These are phyloP conservation scores for Aegithalos caudatus DNA, from an alignment of 2,113 vertebrate genomes.

Conservation along the genomic window DNA sequence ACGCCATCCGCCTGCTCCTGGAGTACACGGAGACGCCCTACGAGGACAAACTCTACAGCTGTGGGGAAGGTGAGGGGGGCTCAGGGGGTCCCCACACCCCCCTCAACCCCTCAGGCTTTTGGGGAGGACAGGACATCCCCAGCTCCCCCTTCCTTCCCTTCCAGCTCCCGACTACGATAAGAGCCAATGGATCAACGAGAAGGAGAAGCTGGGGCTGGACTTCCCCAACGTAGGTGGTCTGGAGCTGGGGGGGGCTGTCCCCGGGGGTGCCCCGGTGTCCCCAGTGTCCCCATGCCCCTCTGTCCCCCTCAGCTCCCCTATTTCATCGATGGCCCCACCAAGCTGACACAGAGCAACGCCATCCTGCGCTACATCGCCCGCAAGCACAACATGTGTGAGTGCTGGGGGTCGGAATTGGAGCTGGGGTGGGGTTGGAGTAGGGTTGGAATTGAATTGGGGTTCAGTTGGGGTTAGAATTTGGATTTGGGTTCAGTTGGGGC, in stretches of 20 bases:
- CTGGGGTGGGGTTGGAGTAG: background rate
- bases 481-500: background rate
- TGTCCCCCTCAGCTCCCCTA: background rate
- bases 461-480: too few species aligned
- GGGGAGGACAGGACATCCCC: background rate
- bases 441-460: background rate
- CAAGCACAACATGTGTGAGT: too few species aligned
- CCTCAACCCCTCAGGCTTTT: background rate
- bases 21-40: background rate
- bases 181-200: background rate
- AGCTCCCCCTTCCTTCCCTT: background rate
- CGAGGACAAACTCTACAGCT: background rate
- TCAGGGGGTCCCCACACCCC: background rate
- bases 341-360: constrained; percentile 80
- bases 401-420: background rate
- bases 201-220: background rate
- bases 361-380: constrained; percentile 78
- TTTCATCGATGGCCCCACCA: background rate
- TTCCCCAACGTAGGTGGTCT: background rate
- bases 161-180: background rate
- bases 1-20: background rate
- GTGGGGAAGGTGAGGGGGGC: background rate
- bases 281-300: background rate
- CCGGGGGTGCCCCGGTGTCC: accelerated
- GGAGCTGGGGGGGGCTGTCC: background rate